A percentile compares a stretch with the other conserved stretches of the same genome.
phyloP scores from a whole-genome alignment of 35 echinoderm and acorn worm species.

The Eucidaris tribuloides region DNA sequence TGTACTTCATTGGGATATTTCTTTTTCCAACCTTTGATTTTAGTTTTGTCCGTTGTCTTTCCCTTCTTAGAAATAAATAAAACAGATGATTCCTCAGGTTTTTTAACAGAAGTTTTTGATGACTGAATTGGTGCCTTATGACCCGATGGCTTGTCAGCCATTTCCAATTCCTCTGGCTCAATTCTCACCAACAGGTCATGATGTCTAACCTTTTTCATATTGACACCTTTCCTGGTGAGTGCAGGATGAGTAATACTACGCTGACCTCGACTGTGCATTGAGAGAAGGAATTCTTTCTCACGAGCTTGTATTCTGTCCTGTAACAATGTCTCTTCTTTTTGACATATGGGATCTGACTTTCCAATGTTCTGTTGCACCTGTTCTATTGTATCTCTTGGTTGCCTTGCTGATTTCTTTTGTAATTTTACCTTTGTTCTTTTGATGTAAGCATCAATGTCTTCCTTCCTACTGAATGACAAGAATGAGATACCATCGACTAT shows the following conservation, averaged over 20 bases:
- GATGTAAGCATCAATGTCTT: slow-evolving; percentile 30
- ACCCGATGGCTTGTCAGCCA: background rate
- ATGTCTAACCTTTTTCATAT: slow-evolving; percentile 14
- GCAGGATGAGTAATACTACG: slow-evolving; percentile 55
- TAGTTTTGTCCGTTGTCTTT: background rate
- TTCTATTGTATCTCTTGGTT: background rate
- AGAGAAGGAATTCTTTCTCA: background rate
- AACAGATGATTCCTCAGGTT: too few relatives aligned
- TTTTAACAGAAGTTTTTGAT: too few relatives aligned
- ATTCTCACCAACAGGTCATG: background rate
- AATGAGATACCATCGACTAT: slow-evolving; percentile 58
- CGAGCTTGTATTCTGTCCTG: background rate
- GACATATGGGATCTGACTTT: background rate
- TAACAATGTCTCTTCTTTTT: background rate
- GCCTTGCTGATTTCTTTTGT: background rate
- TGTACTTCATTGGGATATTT: background rate
- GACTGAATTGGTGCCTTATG: too few relatives aligned
- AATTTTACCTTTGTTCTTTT: slow-evolving; percentile 9
- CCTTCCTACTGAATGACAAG: slow-evolving; percentile 49
- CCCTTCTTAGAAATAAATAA: too few relatives aligned
- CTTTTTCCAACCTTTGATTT: background rate
- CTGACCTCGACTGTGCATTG: background rate
- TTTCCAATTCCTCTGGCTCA: background rate
- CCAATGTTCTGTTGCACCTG: background rate
- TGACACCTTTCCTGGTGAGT: slow-evolving; percentile 33